Evolutionary conservation across 2,888 invertebrate species (phyloP).

Genomic region (Nycteola revayana): DNA sequence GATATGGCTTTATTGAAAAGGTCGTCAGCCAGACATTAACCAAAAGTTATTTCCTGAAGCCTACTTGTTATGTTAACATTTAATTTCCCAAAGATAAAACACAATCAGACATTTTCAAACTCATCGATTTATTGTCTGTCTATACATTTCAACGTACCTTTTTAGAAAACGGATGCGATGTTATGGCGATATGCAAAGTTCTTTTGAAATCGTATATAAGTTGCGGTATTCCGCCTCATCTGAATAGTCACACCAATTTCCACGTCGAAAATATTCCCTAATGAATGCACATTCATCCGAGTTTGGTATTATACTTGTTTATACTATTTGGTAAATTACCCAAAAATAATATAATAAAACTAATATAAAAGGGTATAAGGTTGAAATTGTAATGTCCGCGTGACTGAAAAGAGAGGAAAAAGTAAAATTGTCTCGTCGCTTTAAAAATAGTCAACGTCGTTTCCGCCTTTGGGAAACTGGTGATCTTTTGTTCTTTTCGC

Average conservation of each 20-base stretch:
- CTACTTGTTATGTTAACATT: conserved; percentile 1
- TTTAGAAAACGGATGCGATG: conserved; percentile 20
- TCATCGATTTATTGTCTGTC: too few relatives aligned
- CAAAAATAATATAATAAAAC: conserved; percentile 12
- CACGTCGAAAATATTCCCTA: conserved; percentile 59
- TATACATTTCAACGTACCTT: too few relatives aligned
- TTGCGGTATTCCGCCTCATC: conserved; percentile 47
- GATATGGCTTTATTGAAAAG: conserved; percentile 33
- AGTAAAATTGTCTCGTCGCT: conserved; percentile 50
- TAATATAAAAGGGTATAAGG: conserved; percentile 44
- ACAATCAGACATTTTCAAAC: too few relatives aligned
- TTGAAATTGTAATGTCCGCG: conserved; percentile 45
- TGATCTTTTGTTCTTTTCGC: conserved; percentile 63
- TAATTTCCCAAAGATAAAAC: too few relatives aligned
- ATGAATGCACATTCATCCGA: conserved; percentile 52
- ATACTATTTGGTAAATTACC: conserved; percentile 17
- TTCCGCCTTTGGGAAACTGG: conserved; percentile 70
- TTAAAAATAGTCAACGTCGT: conserved; percentile 72
- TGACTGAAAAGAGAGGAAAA: conserved; percentile 38
- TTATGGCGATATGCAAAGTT: conserved; percentile 26
- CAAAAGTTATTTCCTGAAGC: conserved; percentile 25
- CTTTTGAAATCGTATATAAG: conserved; percentile 46
- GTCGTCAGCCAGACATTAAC: conserved; percentile 24
- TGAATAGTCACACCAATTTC: conserved; percentile 47
- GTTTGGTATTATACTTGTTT: conserved; percentile 24